These are phyloP conservation scores for Neopipo cinnamomea DNA, from an alignment of 2,113 vertebrate species.

Conservation along the genomic window DNA sequence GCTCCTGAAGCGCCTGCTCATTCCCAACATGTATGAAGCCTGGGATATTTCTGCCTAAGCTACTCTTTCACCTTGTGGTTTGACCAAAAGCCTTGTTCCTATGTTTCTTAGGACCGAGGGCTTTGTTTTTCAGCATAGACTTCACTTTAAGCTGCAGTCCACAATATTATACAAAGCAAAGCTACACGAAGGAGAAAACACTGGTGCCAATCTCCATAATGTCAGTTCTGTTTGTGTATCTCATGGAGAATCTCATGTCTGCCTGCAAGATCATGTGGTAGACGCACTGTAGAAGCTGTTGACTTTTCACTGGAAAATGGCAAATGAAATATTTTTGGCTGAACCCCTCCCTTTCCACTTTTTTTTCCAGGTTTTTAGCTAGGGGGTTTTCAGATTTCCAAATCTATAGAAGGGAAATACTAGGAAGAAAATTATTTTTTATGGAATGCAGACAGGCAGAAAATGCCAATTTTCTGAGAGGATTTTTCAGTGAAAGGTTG, in stretches of 20 bases:
- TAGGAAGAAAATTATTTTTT: not conserved
- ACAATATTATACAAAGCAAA: not conserved
- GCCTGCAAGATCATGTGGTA: not conserved
- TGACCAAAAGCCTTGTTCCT: not conserved
- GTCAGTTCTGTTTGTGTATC: not conserved
- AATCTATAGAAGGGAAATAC: not conserved
- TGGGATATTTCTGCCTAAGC: not conserved
- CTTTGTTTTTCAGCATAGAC: not conserved
- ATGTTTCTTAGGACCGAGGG: not conserved
- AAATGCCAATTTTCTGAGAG: slow-evolving; percentile 11
- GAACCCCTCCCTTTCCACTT: not conserved
- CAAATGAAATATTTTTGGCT: not conserved
- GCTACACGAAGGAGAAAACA: not conserved
- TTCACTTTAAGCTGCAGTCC: not conserved
- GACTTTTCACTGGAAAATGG: slow-evolving; percentile 3
- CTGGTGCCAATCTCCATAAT: not conserved
- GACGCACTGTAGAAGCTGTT: not conserved
- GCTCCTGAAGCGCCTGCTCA: not conserved
- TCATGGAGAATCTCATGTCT: not conserved
- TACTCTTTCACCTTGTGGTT: not conserved
- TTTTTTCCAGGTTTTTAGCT: not conserved
- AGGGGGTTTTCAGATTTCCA: not conserved
- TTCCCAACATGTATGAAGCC: not conserved
- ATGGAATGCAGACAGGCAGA: slow-evolving; percentile 19
- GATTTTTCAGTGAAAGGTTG: slow-evolving; percentile 26